These are phyloP conservation scores for Norana najaformis DNA, from an alignment of 2,888 invertebrate genomes.

Conservation along the genomic window DNA sequence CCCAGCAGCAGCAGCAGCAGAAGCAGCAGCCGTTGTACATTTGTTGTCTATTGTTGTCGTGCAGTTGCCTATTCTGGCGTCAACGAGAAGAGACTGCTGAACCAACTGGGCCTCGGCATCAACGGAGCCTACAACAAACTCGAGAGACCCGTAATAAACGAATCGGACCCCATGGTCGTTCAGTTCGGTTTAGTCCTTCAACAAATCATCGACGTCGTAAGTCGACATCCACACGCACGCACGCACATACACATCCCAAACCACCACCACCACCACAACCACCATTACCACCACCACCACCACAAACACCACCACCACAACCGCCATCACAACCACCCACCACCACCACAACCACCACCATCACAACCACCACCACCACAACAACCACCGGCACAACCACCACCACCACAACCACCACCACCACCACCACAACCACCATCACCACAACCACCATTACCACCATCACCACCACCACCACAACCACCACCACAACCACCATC, in stretches of 20 bases:
- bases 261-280: slow-evolving; percentile 20
- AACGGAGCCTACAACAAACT: slow-evolving; percentile 37
- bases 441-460: slow-evolving; percentile 18
- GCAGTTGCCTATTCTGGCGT: slow-evolving; percentile 42
- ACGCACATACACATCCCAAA: too few species aligned
- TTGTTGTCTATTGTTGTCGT: too few species aligned
- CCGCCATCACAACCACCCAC: slow-evolving; percentile 23
- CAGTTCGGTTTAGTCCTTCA: slow-evolving; percentile 42
- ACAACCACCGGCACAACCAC: not conserved
- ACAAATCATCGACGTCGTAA: slow-evolving; percentile 45
- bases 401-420: not conserved
- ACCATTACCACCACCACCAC: slow-evolving; percentile 24
- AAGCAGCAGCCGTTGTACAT: too few species aligned
- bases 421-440: not conserved
- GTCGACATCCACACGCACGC: not conserved
- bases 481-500: not conserved
- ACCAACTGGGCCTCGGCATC: slow-evolving; percentile 37
- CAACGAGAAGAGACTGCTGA: slow-evolving; percentile 60
- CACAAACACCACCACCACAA: slow-evolving; percentile 21
- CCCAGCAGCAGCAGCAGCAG: too few species aligned
- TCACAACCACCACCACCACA: slow-evolving; percentile 22
- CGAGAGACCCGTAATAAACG: slow-evolving; percentile 41
- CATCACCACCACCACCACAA: not conserved
- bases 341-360: slow-evolving; percentile 19
- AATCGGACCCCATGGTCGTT: slow-evolving; percentile 38